These are phyloP conservation scores for Melieria picta DNA, from an alignment of 2,888 invertebrate species.

Conservation along the genomic window DNA sequence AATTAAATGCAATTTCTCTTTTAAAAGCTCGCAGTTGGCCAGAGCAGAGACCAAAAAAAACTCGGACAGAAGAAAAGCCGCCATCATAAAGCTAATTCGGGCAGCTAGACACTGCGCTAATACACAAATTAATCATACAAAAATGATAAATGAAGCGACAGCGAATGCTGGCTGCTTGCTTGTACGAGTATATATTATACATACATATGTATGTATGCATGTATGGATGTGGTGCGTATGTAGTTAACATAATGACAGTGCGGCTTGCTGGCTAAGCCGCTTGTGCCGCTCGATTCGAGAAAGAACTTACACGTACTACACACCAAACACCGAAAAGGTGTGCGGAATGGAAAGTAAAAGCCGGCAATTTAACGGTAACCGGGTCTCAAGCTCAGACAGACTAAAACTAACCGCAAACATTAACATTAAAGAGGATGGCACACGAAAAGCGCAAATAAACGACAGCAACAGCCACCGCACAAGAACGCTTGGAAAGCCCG, in stretches of 20 bases:
- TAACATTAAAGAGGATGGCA: background rate
- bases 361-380: conserved; percentile 27
- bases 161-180: background rate
- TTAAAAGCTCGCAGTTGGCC: too few species aligned
- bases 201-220: background rate
- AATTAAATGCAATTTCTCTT: too few species aligned
- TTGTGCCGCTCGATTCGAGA: too few species aligned
- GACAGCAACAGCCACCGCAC: background rate
- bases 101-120: too few species aligned
- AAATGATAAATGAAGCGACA: too few species aligned
- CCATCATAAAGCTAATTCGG: too few species aligned
- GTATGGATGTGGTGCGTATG: background rate
- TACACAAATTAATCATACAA: too few species aligned
- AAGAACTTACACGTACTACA: too few species aligned
- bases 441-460: conserved; percentile 17
- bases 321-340: conserved; percentile 1
- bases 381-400: conserved; percentile 6
- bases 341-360: conserved; percentile 29
- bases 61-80: too few species aligned
- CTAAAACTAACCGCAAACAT: conserved; percentile 14
- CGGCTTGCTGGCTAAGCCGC: too few species aligned
- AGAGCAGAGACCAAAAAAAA: too few species aligned
- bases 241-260: background rate
- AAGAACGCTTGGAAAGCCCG: conserved; percentile 1
- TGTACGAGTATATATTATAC: background rate